These are phyloP conservation scores for Zoanthus sociatus DNA, from an alignment of 92 coral and sea anemone genomes.

Conservation along the genomic window DNA sequence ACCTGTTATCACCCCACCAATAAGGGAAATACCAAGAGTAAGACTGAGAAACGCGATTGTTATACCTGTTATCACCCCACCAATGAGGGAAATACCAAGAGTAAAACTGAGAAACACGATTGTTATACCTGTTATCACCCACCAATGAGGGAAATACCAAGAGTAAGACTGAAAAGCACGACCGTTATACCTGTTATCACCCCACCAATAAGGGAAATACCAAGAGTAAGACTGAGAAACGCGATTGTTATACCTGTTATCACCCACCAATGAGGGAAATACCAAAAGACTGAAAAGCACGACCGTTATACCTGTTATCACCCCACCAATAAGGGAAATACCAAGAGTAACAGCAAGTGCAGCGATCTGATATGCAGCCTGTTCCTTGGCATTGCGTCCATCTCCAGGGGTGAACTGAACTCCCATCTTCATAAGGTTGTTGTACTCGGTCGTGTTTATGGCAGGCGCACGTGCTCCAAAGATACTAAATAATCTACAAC, in stretches of 20 bases:
- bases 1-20: too few relatives aligned
- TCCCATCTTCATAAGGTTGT: conserved; percentile 5
- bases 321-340: not conserved
- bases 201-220: too few relatives aligned
- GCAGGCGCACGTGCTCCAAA: conserved; percentile 43
- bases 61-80: too few relatives aligned
- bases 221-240: not conserved
- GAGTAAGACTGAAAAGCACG: too few relatives aligned
- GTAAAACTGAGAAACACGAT: too few relatives aligned
- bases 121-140: too few relatives aligned
- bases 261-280: too few relatives aligned
- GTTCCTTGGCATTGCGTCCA: conserved; percentile 53
- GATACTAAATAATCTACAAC: not conserved
- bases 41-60: too few relatives aligned
- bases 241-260: not conserved
- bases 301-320: not conserved
- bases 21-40: too few relatives aligned
- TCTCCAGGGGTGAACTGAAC: conserved; percentile 49
- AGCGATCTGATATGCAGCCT: conserved; percentile 70
- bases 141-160: too few relatives aligned
- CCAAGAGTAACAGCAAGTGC: conserved; percentile 60
- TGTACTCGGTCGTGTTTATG: conserved; percentile 3
- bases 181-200: too few relatives aligned
- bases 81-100: too few relatives aligned
- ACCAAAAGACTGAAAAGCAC: not conserved